Evolutionary conservation across 2,888 invertebrate species (phyloP), one percentile per base, ranked within the genome.

Genomic region (Spilosoma lubricipeda): DNA sequence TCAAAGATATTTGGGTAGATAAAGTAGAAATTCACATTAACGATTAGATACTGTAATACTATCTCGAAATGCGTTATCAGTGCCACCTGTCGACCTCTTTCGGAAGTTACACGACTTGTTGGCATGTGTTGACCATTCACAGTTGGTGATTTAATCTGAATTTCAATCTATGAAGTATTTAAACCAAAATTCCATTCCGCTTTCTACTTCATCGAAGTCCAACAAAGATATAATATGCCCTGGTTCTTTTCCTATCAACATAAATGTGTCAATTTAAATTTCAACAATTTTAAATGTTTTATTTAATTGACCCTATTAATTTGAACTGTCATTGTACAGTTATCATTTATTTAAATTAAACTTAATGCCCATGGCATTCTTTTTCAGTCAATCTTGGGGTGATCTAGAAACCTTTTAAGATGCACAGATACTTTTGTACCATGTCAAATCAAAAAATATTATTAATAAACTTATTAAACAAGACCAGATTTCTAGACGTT

Each of bases 1-100:
- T 68, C 9, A 45, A 67, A 66, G 23, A 59, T 64, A 52, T 65
- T 64, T 65, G 65, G 52, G 48, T 63, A n/a, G 59, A 59, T 70
- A 39, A 65, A 39, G 4, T 33, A 18, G 18, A 30, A 27, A 18
- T 30, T 27, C 63, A 59, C 59, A 30, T 63, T 30, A 15, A 30
- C 30, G 30, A 30, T 63, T 30, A 63, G 63, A 30, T 30, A 63
- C 18, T 18, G 30, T 18, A 63, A 30, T 30, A 63, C 27, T 30
- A 30, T 63, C 63, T 63, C 27, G 30, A 63, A 63, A 63, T 30
- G 1, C 30, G 30, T 63, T 30, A 56, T 56, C 30, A 63, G 15
- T 18, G 18, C 63, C 63, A 63, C 27, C 63, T 59, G 63, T 63
- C 63, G 30, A 30, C 30, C 30, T 63, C 15, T 30, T 63, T 63